Base-by-base conservation (phyloP, 2,113 vertebrate species). In the Ranitomeya variabilis region DNA sequence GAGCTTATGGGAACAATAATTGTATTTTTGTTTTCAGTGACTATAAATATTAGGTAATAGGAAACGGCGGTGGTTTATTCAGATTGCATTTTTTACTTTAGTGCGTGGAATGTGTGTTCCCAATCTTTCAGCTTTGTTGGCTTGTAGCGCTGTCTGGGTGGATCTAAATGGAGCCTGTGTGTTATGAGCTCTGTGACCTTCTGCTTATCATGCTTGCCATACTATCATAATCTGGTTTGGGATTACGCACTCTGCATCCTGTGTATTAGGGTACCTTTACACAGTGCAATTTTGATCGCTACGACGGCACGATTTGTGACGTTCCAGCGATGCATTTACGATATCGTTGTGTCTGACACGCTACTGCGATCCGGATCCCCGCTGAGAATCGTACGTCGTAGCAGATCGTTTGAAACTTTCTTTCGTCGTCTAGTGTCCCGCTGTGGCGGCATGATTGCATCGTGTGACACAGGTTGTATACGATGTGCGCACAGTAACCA, bases 31-130 rank as follows among this genome's bases (percentile, higher is more conserved):
- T 52, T 86, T 77, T 64, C 77, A 64, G 74, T 59, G 85, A 69
- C 52, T 85, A 71, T 87, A 87, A 87, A 87, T 87, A 86, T 87
- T 87, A 87, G 77, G 86, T 87, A 80, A 87, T 87, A 69, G 77
- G 64, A 87, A 87, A 87, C 76, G 16, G 26, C 67, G 64, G 76
- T 69, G 77, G 77, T 80, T 69, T 87, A 77, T 62, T 66, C 57
- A 86, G 74, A 76, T 86, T 57, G 84, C 26, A 62, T 26, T 37
- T 55, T 55, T 87, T 60, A 45, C 69, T 74, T 74, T 79, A 78
- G 60, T 69, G 45, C 66, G 73, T 78, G 69, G 59, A 84, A 84
- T 84, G 57, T 52, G 54, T 78, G 19, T 89, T 88, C 45, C 59
- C 23, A 76, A 84, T 85, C 52, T 79, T 84, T 88, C 66, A 73